Evolutionary conservation across 2,888 invertebrate species (phyloP).

Genomic region (Spicauda simplicius): DNA sequence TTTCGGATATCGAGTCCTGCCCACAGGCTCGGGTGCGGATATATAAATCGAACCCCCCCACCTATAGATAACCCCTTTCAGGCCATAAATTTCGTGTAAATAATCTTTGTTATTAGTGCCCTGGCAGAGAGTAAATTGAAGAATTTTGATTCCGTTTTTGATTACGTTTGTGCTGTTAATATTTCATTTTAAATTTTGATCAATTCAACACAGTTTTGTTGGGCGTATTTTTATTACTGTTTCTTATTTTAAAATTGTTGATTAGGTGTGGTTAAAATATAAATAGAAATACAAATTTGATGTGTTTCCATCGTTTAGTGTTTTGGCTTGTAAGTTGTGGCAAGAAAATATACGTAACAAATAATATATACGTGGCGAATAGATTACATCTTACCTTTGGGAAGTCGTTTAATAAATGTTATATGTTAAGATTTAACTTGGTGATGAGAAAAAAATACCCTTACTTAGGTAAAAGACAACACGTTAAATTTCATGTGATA

Average conservation of each 20-base stretch:
- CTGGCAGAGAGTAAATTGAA: constrained; percentile 33
- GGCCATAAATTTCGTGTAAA: constrained; percentile 50
- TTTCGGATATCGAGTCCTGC: constrained; percentile 35
- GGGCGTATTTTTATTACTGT: not conserved
- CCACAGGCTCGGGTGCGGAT: constrained; percentile 47
- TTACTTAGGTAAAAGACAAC: no score
- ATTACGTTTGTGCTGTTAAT: constrained; percentile 7
- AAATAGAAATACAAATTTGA: no score
- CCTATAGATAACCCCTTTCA: constrained; percentile 49
- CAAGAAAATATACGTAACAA: no score
- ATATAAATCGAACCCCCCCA: constrained; percentile 48
- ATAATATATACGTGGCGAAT: no score
- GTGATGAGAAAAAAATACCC: no score
- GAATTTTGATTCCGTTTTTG: constrained; percentile 30
- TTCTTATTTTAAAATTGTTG: not conserved
- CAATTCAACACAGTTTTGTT: not conserved
- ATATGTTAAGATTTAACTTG: no score
- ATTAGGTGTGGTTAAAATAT: no score
- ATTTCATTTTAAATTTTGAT: not conserved
- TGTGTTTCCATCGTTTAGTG: no score
- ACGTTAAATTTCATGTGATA: no score
- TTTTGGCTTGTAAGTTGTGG: no score
- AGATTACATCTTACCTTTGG: no score
- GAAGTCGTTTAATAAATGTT: no score
- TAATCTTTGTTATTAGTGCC: constrained; percentile 49